phyloP scores from a whole-genome alignment of 92 coral and sea anemone species.

The Palythoa caribaeorum region DNA sequence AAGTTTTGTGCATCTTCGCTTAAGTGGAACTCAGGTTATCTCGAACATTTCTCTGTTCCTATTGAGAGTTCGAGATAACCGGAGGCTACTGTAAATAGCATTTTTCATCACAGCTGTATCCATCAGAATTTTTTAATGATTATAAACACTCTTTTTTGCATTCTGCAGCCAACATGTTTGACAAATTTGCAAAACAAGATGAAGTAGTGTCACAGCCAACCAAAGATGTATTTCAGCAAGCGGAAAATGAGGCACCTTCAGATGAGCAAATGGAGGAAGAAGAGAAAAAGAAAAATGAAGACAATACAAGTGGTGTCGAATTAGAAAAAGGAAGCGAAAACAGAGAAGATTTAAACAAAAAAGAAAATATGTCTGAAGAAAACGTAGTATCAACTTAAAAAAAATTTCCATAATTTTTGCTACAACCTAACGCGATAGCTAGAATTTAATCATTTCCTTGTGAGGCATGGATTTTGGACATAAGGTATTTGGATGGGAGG shows the following conservation, averaged over 20 bases:
- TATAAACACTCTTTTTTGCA: not conserved
- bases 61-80: no score
- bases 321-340: not conserved
- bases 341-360: not conserved
- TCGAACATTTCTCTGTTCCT: no score
- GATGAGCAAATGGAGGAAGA: conserved; percentile 56
- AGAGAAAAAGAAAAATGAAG: conserved; percentile 37
- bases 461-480: not conserved
- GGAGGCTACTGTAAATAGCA: no score
- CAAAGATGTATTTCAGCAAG: conserved; percentile 57
- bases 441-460: not conserved
- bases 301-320: not conserved
- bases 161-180: conserved; percentile 92
- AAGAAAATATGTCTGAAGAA: not conserved
- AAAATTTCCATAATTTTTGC: not conserved
- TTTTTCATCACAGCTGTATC: no score
- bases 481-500: not conserved
- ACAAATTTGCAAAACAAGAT: conserved; percentile 82
- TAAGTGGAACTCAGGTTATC: no score
- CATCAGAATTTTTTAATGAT: not conserved
- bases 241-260: conserved; percentile 70
- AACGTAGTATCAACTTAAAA: not conserved
- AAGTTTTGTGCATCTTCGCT: no score
- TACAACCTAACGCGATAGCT: not conserved
- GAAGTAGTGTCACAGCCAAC: conserved; percentile 27